A percentile compares a stretch with the other conserved stretches of the same genome.
Evolutionary conservation across 2,113 vertebrate genomes (phyloP).

Genomic region (Elachura formosa): DNA sequence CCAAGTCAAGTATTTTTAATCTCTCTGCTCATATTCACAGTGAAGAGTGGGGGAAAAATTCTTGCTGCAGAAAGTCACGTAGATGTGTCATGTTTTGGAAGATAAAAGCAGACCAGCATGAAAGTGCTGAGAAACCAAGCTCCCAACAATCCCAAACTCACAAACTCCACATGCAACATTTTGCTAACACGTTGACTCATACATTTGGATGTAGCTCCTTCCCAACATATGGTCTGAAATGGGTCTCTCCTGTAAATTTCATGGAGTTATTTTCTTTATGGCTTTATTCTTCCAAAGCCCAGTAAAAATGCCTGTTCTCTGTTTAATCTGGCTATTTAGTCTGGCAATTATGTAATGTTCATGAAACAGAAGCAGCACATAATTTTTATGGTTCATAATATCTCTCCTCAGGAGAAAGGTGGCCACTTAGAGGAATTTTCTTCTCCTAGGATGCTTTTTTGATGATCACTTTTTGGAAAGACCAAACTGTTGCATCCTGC

Average conservation of each 20-base stretch:
- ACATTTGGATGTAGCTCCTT: conserved; percentile 2
- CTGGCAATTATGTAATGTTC: not conserved
- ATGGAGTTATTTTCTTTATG: conserved; percentile 35
- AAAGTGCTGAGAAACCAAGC: not conserved
- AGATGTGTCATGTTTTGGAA: not conserved
- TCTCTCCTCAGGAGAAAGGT: conserved; percentile 5
- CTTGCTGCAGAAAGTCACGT: not conserved
- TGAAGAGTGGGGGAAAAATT: not conserved
- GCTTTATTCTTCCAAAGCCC: conserved; percentile 5
- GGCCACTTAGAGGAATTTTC: not conserved
- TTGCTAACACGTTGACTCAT: not conserved
- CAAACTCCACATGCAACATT: not conserved
- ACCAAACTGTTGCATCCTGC: not conserved
- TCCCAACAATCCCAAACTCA: not conserved
- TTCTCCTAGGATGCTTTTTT: not conserved
- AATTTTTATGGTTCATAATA: conserved; percentile 12
- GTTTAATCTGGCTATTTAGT: conserved; percentile 43
- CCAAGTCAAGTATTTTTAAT: not conserved
- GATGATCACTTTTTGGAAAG: conserved; percentile 9
- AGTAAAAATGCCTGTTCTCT: conserved; percentile 10
- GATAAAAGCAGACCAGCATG: not conserved
- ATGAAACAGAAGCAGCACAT: conserved; percentile 35
- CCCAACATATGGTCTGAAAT: conserved; percentile 48
- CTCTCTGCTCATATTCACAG: not conserved
- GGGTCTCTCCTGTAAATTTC: conserved; percentile 38